Evolutionary conservation across 1,140 invertebrate species (phyloP).

Genomic region (Battus philenor): DNA sequence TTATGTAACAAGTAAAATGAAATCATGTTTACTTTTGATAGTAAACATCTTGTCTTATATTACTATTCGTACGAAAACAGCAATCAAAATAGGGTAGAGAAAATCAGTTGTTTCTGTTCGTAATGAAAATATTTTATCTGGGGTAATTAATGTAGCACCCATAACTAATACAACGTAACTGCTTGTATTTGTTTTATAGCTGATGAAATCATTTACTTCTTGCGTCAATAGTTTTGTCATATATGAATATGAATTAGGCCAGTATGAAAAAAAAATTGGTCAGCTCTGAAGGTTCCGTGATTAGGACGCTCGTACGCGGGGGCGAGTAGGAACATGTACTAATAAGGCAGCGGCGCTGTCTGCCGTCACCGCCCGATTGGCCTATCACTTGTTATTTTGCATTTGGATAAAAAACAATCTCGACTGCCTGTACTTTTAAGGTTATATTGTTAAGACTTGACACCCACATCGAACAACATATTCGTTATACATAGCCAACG

Average conservation of each 20-base stretch:
- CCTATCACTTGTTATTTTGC: slow-evolving; percentile 39
- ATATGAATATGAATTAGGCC: slow-evolving; percentile 33
- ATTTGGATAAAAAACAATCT: slow-evolving; percentile 47
- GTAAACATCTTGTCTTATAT: too few species aligned
- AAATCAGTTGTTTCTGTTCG: too few species aligned
- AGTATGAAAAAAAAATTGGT: slow-evolving; percentile 29
- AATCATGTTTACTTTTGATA: too few species aligned
- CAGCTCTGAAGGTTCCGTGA: slow-evolving; percentile 31
- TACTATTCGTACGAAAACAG: too few species aligned
- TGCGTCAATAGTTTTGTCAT: slow-evolving; percentile 20
- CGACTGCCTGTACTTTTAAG: slow-evolving; percentile 54
- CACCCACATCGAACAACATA: slow-evolving; percentile 31
- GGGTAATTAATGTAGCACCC: too few species aligned
- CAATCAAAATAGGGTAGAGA: too few species aligned
- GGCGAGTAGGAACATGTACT: slow-evolving; percentile 65
- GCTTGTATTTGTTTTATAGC: too few species aligned
- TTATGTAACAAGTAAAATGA: too few species aligned
- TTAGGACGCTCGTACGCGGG: slow-evolving; percentile 38
- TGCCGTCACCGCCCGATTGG: slow-evolving; percentile 63
- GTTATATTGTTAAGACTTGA: slow-evolving; percentile 47
- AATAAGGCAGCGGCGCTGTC: slow-evolving; percentile 50
- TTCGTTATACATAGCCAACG: slow-evolving; percentile 1
- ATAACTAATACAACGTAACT: too few species aligned
- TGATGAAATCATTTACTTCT: too few species aligned
- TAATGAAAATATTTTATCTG: too few species aligned